These are phyloP conservation scores for Ascaphus truei DNA, from an alignment of 2,113 vertebrate genomes.

Conservation along the genomic window DNA sequence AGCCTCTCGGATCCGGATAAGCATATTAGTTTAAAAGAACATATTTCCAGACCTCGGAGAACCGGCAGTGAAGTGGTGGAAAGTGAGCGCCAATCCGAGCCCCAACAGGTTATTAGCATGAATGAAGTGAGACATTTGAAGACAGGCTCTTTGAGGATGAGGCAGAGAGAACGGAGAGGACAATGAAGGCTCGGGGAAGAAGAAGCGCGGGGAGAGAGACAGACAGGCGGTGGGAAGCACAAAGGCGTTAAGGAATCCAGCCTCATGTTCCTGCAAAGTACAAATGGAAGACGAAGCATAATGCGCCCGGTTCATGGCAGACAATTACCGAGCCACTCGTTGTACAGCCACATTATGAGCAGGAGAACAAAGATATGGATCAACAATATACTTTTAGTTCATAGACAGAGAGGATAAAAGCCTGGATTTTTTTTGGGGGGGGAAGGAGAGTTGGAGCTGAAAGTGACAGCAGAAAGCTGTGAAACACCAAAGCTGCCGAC, in stretches of 20 bases:
- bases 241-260: not conserved
- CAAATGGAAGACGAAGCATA: not conserved
- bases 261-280: not conserved
- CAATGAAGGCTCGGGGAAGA: not conserved
- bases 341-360: not conserved
- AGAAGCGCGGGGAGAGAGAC: not conserved
- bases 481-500: not conserved
- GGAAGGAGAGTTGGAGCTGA: not conserved
- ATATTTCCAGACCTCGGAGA: too few relatives aligned
- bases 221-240: not conserved
- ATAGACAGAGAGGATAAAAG: not conserved
- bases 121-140: not conserved
- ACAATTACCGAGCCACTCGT: conserved; percentile 1
- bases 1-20: too few relatives aligned
- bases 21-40: too few relatives aligned
- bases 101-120: too few relatives aligned
- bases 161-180: not conserved
- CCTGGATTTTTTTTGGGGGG: too few relatives aligned
- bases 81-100: not conserved
- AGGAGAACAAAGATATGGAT: not conserved
- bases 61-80: too few relatives aligned
- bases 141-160: not conserved
- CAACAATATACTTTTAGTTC: not conserved
- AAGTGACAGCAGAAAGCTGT: not conserved
- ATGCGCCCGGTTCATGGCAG: not conserved